These are phyloP conservation scores for Romanogobio albipinnatus DNA, from an alignment of 2,113 vertebrate genomes.

Conservation along the genomic window DNA sequence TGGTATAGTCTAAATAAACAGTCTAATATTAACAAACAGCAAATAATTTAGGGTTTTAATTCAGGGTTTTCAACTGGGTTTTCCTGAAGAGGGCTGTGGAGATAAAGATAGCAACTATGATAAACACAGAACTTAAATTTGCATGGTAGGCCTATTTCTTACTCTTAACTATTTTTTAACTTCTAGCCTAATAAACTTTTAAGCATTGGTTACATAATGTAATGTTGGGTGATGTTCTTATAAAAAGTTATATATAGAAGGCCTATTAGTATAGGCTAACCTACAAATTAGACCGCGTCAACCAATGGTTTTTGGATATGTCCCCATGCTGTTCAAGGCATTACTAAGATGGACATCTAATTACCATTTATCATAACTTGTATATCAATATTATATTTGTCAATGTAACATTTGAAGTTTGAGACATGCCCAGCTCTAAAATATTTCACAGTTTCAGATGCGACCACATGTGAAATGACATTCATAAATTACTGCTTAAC, in stretches of 20 bases:
- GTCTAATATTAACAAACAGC: not conserved
- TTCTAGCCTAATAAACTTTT: not conserved
- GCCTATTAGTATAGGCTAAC: too few species aligned
- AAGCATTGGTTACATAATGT: not conserved
- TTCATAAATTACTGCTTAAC: not conserved
- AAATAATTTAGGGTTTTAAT: not conserved
- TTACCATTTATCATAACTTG: not conserved
- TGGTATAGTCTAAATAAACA: not conserved
- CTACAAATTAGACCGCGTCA: not conserved
- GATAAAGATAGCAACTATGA: not conserved
- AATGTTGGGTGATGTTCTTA: not conserved
- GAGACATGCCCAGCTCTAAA: not conserved
- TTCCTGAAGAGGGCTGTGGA: not conserved
- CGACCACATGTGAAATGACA: not conserved
- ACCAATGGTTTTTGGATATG: not conserved
- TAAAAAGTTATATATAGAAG: too few species aligned
- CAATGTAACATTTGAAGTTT: not conserved
- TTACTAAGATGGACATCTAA: not conserved
- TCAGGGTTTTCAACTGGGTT: not conserved
- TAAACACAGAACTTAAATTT: not conserved
- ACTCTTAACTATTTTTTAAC: not conserved
- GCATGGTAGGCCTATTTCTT: not conserved
- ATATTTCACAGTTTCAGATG: not conserved
- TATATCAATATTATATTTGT: not conserved
- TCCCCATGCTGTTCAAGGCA: not conserved